phyloP scores from a whole-genome alignment of 64 coral and sea anemone species.

The Dendrophyllia cribrosa region DNA sequence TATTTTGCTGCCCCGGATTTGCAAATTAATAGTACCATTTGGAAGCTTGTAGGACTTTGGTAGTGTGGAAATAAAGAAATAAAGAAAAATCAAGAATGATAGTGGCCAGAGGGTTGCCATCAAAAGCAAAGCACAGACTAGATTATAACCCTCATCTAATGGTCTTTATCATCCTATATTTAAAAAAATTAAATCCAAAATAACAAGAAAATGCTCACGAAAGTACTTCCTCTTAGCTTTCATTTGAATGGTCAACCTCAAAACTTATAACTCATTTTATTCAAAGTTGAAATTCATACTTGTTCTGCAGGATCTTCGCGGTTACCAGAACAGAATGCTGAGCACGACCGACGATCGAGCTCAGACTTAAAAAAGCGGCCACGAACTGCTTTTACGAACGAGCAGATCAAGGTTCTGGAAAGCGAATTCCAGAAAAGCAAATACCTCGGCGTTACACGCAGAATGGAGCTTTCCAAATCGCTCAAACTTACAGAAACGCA shows the following conservation, averaged over 20 bases:
- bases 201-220: too few relatives aligned
- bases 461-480: conserved; percentile 87
- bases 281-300: too few relatives aligned
- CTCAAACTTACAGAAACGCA: conserved; percentile 90
- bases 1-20: neutral
- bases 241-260: too few relatives aligned
- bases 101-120: neutral
- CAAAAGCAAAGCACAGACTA: neutral
- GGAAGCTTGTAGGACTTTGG: neutral
- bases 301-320: neutral
- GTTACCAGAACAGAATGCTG: neutral
- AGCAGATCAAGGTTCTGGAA: conserved; percentile 92
- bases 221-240: too few relatives aligned
- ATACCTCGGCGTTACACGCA: conserved; percentile 80
- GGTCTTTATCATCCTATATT: too few relatives aligned
- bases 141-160: too few relatives aligned
- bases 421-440: conserved; percentile 84
- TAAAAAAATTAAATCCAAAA: too few relatives aligned
- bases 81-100: neutral
- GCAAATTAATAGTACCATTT: neutral
- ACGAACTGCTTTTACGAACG: conserved; percentile 87
- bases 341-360: neutral
- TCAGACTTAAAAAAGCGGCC: conserved; percentile 76
- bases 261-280: too few relatives aligned
- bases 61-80: neutral